These are phyloP conservation scores for Stichopus chloronotus DNA, from an alignment of 35 echinoderm and acorn worm genomes.

Conservation along the genomic window DNA sequence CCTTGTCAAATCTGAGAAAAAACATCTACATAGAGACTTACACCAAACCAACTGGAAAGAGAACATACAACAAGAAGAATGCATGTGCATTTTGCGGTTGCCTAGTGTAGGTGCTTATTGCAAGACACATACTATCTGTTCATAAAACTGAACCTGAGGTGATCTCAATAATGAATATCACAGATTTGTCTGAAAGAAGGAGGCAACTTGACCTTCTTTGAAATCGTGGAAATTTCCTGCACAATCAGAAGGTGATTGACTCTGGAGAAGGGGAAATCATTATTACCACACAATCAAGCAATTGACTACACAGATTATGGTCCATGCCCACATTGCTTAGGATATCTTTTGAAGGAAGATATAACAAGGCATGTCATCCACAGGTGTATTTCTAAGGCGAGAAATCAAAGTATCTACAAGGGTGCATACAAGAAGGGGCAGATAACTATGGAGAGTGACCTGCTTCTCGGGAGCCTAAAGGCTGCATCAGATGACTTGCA, in stretches of 20 bases:
- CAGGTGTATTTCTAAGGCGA: background rate
- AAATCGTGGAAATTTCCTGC: background rate
- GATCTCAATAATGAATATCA: background rate
- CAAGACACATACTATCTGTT: background rate
- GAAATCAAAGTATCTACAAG: background rate
- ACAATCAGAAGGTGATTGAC: background rate
- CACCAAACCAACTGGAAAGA: background rate
- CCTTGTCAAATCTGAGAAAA: no score
- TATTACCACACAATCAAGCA: background rate
- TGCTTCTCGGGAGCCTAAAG: background rate
- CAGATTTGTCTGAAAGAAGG: background rate
- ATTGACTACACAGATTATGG: background rate
- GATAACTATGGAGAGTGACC: background rate
- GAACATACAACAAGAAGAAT: constrained; percentile 29
- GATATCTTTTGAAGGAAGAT: background rate
- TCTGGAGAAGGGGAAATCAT: background rate
- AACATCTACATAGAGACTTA: no score
- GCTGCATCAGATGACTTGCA: background rate
- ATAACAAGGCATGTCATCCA: background rate
- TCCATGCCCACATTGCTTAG: background rate
- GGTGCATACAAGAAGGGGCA: background rate
- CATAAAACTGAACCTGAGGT: background rate
- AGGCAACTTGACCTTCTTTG: background rate
- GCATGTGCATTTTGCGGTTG: constrained; percentile 20
- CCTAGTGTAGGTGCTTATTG: constrained; percentile 7